Conservation (phyloP, 2,888 invertebrate genomes). For the Bugulina stolonifera region DNA sequence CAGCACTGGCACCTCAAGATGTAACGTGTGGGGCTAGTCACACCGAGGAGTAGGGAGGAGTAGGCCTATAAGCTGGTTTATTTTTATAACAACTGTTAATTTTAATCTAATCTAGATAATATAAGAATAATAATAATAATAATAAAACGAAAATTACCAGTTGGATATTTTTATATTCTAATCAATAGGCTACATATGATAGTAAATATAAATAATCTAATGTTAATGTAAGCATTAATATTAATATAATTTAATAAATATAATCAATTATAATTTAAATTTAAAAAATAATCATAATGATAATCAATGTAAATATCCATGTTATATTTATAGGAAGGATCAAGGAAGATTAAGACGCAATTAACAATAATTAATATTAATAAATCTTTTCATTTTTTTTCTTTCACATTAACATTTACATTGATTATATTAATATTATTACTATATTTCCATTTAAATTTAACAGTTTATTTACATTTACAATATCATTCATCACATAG, state of each 20-base stretch:
- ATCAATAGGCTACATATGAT: too few species aligned
- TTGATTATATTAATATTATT: neutral
- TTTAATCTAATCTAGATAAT: too few species aligned
- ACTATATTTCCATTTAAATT: neutral
- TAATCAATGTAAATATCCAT: too few species aligned
- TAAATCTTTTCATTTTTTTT: neutral
- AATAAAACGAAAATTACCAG: too few species aligned
- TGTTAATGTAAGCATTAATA: neutral
- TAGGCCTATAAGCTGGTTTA: too few species aligned
- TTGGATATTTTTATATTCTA: too few species aligned
- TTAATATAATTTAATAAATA: neutral
- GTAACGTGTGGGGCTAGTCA: too few species aligned
- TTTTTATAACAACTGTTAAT: too few species aligned
- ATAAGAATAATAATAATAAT: too few species aligned
- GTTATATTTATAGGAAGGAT: neutral
- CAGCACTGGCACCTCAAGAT: too few species aligned
- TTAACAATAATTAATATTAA: neutral
- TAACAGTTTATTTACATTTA: neutral
- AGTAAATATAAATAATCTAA: neutral
- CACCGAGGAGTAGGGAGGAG: too few species aligned
- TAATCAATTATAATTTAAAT: neutral
- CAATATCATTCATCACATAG: too few species aligned
- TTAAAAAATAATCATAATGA: neutral
- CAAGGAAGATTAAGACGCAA: neutral
- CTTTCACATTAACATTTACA: neutral